These are phyloP conservation scores for Oscarella lobularis DNA, from an alignment of 37 sponge, comb jelly and placozoan species.

Conservation along the genomic window DNA sequence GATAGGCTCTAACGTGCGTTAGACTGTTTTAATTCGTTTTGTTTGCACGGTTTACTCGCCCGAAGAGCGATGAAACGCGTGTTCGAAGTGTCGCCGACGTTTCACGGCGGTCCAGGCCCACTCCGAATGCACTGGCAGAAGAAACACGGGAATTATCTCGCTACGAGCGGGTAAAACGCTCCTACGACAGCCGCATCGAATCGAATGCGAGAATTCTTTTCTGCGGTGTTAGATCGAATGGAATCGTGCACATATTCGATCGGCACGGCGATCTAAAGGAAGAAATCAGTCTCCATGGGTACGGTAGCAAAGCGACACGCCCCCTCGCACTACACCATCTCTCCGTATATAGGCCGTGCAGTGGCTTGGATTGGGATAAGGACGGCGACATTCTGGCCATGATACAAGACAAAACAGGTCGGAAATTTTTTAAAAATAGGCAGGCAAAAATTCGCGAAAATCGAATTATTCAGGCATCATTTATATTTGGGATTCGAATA, in stretches of 20 bases:
- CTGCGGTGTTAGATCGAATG: conserved; percentile 32
- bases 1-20: no score
- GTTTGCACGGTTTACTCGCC: no score
- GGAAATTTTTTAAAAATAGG: not conserved
- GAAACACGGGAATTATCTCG: conserved; percentile 42
- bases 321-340: not conserved
- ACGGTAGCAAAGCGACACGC: not conserved
- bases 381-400: conserved; percentile 88
- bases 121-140: conserved; percentile 55
- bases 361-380: conserved; percentile 87
- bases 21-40: no score
- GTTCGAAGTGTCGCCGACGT: not conserved
- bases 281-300: conserved; percentile 22
- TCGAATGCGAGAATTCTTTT: not conserved
- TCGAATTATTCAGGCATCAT: conserved; percentile 25
- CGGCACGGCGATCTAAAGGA: conserved; percentile 70
- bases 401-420: conserved; percentile 39
- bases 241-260: conserved; percentile 66
- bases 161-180: conserved; percentile 36
- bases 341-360: conserved; percentile 41
- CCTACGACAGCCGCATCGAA: not conserved
- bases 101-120: conserved; percentile 18
- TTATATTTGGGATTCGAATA: conserved; percentile 80
- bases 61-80: not conserved
- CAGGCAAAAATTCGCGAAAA: not conserved